Conservation (phyloP, 1,140 invertebrate species). For the Macrobrachium rosenbergii region DNA sequence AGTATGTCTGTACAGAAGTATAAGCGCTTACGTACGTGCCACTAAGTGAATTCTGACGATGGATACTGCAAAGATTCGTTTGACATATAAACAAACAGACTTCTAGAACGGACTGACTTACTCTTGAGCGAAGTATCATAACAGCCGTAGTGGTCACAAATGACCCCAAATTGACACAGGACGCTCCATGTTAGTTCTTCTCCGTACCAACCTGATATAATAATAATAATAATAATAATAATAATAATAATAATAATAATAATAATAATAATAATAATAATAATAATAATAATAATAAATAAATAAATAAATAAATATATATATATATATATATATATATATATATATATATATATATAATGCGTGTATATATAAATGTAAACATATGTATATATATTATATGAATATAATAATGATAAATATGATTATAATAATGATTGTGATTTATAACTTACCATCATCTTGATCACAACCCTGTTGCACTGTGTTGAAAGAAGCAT, state of each 20-base stretch:
- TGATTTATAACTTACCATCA: neutral
- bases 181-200: slow-evolving; percentile 35
- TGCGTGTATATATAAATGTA: neutral
- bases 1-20: neutral
- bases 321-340: slow-evolving; percentile 34
- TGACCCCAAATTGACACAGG: slow-evolving; percentile 33
- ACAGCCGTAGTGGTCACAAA: slow-evolving; percentile 46
- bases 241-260: neutral
- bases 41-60: too few relatives aligned
- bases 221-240: neutral
- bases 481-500: too few relatives aligned
- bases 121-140: slow-evolving; percentile 31
- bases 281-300: slow-evolving; percentile 2
- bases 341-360: slow-evolving; percentile 42
- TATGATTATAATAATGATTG: too few relatives aligned
- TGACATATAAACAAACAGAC: too few relatives aligned
- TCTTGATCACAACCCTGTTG: too few relatives aligned
- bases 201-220: neutral
- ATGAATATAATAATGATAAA: too few relatives aligned
- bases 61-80: too few relatives aligned
- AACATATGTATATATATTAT: neutral
- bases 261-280: neutral
- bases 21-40: neutral
- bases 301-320: slow-evolving; percentile 37
- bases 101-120: neutral